Evolutionary conservation across 1,140 invertebrate genomes (phyloP).

Genomic region (Leptopilina clavipes): DNA sequence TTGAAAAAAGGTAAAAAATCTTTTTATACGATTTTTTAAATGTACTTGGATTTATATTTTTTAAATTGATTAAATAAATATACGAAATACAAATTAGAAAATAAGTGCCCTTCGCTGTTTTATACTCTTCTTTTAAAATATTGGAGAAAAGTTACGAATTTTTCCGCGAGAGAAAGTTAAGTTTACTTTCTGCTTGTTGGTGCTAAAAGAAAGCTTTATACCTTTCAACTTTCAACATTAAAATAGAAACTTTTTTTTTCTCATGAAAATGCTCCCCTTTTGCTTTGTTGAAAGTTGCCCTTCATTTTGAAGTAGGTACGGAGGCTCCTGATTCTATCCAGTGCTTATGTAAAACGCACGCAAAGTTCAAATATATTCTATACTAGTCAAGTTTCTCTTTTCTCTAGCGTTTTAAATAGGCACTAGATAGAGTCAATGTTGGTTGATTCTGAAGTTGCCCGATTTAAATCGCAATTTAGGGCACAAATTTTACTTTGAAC

Average conservation of each 20-base stretch:
- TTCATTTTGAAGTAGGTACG: slow-evolving; percentile 11
- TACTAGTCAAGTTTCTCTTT: slow-evolving; percentile 3
- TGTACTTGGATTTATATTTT: too few species aligned
- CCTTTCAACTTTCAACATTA: slow-evolving; percentile 9
- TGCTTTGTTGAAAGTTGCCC: slow-evolving; percentile 18
- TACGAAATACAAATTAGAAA: too few species aligned
- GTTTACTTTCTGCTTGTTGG: neutral
- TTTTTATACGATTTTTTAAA: too few species aligned
- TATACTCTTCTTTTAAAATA: neutral
- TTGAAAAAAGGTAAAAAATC: too few species aligned
- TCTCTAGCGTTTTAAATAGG: slow-evolving; percentile 1
- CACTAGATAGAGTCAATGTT: neutral
- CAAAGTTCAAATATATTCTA: slow-evolving; percentile 27
- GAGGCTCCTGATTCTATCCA: neutral
- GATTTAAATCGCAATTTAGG: neutral
- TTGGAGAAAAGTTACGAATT: neutral
- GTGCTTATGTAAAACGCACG: slow-evolving; percentile 10
- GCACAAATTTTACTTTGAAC: neutral
- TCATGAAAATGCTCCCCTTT: neutral
- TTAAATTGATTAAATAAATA: too few species aligned
- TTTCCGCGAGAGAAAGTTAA: neutral
- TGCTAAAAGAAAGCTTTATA: slow-evolving; percentile 3
- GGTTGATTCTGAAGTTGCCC: neutral
- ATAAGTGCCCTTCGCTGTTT: too few species aligned
- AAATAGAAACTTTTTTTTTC: neutral